Base-by-base conservation (phyloP, 2,888 invertebrate genomes). In the Dryococelus australis region DNA sequence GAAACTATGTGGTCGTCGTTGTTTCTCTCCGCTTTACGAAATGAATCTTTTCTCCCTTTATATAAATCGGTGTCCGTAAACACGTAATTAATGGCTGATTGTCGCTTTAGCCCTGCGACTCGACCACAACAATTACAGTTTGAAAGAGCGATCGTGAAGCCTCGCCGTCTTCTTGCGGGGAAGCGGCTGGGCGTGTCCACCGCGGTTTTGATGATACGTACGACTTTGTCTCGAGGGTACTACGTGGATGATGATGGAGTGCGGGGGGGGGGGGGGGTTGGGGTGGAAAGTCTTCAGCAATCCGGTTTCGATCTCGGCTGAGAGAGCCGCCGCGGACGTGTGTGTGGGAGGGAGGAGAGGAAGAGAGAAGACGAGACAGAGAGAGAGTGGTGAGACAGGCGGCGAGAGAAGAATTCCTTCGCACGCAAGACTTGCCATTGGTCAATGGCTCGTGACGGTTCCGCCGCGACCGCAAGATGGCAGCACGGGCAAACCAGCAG, bases 381-480 rank as follows among this genome's bases (percentile, higher is more conserved):
- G 65, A 65, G 51, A 51, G 35, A 35, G 4, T 3, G 35, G 35
- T 4, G 51, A 51, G 35, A 35, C 1, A 35, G 35, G 35, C 35
- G 51, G 51, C 51, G 51, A 51, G 51, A 65, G 65, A 65, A 16
- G 8, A 47, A 65, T 16, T 65, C 16, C 65, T 20, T 5, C 13
- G 13, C 13, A 10, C 65, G 65, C 65, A 20, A 65, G 65, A 65
- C 65, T 65, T 65, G 65, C 65, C 65, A 65, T 65, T 65, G 65
- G 65, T 65, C 65, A 65, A 65, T 65, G 65, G 65, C 65, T 65
- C 65, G 65, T 65, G 65, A 65, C 65, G 65, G 65, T 65, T 65
- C 65, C 65, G 65, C 65, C 65, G n/a, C 65, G 65, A 65, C 65
- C 65, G 24, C 65, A 65, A 65, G 65, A 65, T 65, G 65, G 65